phyloP scores from a whole-genome alignment of 1,140 invertebrate genomes.

The Drosophila albomicans region DNA sequence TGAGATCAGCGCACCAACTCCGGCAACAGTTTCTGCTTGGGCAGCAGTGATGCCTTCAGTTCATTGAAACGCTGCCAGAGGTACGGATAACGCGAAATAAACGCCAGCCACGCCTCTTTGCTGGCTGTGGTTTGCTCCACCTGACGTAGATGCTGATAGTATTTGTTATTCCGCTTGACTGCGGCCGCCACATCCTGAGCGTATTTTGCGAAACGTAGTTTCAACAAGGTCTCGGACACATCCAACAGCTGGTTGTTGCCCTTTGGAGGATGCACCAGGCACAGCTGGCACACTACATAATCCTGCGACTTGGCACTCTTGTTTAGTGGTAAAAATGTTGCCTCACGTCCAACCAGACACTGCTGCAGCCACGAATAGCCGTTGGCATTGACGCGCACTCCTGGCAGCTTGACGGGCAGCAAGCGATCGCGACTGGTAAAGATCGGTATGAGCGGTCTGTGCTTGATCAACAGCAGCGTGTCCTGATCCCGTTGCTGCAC shows the following conservation, averaged over 20 bases:
- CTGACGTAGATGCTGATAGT: conserved; percentile 73
- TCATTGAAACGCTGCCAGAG: conserved; percentile 73
- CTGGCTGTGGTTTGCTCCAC: conserved; percentile 62
- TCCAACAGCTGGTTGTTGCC: conserved; percentile 66
- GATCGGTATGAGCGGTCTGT: conserved; percentile 69
- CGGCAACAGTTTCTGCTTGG: conserved; percentile 73
- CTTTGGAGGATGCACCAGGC: conserved; percentile 77
- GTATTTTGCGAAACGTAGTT: conserved; percentile 71
- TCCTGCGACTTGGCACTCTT: conserved; percentile 60
- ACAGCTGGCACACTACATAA: conserved; percentile 76
- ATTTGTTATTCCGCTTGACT: conserved; percentile 71
- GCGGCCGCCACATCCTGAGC: conserved; percentile 63
- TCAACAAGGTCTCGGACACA: conserved; percentile 75
- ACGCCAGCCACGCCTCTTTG: conserved; percentile 70
- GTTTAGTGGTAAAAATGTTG: conserved; percentile 77
- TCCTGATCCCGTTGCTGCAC: conserved; percentile 74
- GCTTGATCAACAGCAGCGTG: conserved; percentile 73
- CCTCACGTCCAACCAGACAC: conserved; percentile 74
- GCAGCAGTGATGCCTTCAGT: conserved; percentile 64
- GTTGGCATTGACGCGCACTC: conserved; percentile 73
- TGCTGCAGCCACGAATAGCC: conserved; percentile 78
- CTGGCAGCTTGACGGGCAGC: conserved; percentile 74
- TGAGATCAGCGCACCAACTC: conserved; percentile 73
- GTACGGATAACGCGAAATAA: conserved; percentile 68
- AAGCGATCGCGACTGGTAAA: conserved; percentile 69